Evolutionary conservation across 2,797 vertebrate genomes (phyloP).

Genomic region (Esox lucius): DNA sequence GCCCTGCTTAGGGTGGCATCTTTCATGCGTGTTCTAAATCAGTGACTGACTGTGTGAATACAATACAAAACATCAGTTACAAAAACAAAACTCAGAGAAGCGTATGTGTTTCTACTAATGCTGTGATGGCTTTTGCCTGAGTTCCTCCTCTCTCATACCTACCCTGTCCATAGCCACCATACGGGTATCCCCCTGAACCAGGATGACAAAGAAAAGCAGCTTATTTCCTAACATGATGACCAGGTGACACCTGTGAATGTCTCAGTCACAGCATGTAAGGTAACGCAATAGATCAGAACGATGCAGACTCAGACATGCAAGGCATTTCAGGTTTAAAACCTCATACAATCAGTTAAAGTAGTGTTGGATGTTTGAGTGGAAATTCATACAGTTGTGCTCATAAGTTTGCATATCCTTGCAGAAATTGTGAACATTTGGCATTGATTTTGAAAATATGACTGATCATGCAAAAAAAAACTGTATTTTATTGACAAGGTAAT

Average conservation of each 20-base stretch:
- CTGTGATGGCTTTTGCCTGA: not conserved
- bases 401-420: no score
- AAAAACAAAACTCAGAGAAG: not conserved
- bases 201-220: constrained; percentile 1
- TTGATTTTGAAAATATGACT: no score
- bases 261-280: not conserved
- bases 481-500: no score
- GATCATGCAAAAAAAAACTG: no score
- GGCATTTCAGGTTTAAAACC: not conserved
- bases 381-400: no score
- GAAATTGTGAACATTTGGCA: no score
- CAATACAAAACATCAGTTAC: not conserved
- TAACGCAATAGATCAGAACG: not conserved
- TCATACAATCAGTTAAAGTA: not conserved
- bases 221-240: constrained; percentile 1
- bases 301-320: not conserved
- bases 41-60: not conserved
- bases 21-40: no score
- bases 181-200: constrained; percentile 15
- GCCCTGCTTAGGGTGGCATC: no score
- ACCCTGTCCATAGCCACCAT: constrained; percentile 19
- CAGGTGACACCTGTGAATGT: not conserved
- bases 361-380: not conserved
- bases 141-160: constrained; percentile 12
- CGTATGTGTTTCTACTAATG: not conserved